These are phyloP conservation scores for Serinus canaria DNA, from an alignment of 2,113 vertebrate genomes.

Conservation along the genomic window DNA sequence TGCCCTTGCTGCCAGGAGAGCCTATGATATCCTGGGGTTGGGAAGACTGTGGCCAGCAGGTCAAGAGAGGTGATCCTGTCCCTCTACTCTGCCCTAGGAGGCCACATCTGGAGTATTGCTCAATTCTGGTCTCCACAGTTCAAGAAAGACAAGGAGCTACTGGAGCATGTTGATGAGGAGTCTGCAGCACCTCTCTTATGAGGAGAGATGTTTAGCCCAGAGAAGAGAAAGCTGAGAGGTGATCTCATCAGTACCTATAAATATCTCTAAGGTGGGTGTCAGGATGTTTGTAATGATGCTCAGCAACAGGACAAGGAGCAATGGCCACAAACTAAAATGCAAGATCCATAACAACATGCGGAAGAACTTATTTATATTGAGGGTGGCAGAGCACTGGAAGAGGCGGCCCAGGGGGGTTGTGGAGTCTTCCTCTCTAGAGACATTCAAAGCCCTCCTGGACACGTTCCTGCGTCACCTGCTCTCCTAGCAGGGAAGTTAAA, in stretches of 20 bases:
- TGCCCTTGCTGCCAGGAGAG: background rate
- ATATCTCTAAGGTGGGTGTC: background rate
- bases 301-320: background rate
- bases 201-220: background rate
- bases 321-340: background rate
- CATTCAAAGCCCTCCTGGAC: background rate
- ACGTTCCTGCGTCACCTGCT: background rate
- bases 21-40: no score
- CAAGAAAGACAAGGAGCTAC: background rate
- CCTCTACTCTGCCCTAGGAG: rapidly evolving
- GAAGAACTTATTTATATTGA: background rate
- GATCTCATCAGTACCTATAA: background rate
- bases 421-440: background rate
- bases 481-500: background rate
- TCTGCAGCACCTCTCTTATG: background rate
- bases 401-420: rapidly evolving
- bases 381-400: background rate
- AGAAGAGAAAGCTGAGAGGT: background rate
- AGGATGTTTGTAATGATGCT: background rate
- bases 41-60: background rate
- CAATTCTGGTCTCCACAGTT: background rate
- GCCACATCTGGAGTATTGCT: background rate
- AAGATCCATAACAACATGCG: background rate
- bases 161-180: rapidly evolving
- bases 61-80: background rate